A percentile compares a stretch with the other conserved stretches of the same genome.
Evolutionary conservation across 2,113 vertebrate genomes (phyloP).

Genomic region (Aegypius monachus): DNA sequence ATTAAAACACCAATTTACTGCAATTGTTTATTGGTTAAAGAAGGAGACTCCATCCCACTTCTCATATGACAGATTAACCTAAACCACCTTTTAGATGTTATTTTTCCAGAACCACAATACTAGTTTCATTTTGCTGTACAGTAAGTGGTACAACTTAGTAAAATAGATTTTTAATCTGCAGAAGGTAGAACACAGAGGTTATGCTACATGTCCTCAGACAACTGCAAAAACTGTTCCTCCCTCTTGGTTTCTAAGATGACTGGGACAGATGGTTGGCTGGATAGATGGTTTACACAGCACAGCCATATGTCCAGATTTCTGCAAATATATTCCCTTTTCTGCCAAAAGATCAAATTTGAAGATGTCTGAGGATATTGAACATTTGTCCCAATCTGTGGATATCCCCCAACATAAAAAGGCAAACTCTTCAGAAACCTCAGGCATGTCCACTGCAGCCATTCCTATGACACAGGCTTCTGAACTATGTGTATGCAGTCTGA

Average conservation of each 20-base stretch:
- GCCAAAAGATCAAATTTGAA: background rate
- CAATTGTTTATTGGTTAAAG: background rate
- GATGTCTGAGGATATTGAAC: background rate
- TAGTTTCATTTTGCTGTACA: background rate
- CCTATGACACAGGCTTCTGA: background rate
- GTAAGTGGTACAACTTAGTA: background rate
- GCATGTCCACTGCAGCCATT: background rate
- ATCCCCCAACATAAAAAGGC: background rate
- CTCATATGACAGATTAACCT: background rate
- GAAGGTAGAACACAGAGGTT: background rate
- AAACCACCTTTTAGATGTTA: background rate
- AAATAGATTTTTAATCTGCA: background rate
- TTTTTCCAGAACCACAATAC: background rate
- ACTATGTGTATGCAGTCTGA: background rate
- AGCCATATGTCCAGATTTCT: background rate
- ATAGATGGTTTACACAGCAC: background rate
- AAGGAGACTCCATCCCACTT: background rate
- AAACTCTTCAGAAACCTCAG: background rate
- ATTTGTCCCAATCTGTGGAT: background rate
- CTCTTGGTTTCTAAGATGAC: background rate
- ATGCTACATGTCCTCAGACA: background rate
- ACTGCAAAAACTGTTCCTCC: background rate
- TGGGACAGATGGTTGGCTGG: background rate
- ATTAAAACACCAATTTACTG: background rate
- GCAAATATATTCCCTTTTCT: background rate